Conservation (phyloP, 37 sponge, comb jelly and placozoan species). For the Cliona cf. orientalis region DNA sequence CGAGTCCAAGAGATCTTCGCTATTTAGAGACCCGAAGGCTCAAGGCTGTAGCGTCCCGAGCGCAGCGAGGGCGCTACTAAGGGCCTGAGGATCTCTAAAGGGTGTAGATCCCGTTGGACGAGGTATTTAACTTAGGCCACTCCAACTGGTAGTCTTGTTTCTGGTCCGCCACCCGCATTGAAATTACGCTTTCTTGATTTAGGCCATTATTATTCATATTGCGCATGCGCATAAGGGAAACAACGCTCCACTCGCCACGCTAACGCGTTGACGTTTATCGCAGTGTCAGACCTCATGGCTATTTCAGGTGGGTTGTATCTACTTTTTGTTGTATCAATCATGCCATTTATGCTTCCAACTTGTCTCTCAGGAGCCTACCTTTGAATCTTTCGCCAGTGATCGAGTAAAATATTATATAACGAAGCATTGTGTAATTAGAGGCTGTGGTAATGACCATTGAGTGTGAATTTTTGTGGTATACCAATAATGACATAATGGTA, state of each 20-base stretch:
- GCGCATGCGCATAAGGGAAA: background rate
- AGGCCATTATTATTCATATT: background rate
- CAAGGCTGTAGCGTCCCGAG: no score
- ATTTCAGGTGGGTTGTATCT: conserved; percentile 13
- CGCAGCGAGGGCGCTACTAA: no score
- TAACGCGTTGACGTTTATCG: background rate
- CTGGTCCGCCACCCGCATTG: background rate
- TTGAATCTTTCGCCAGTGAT: no score
- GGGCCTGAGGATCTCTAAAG: no score
- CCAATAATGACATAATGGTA: no score
- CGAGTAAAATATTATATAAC: background rate
- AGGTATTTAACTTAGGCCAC: background rate
- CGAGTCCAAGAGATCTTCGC: no score
- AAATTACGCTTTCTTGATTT: background rate
- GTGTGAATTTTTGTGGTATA: no score
- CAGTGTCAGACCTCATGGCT: background rate
- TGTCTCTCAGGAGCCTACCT: background rate
- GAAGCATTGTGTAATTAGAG: no score
- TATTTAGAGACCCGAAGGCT: no score
- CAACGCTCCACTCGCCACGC: background rate
- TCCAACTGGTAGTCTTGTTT: no score
- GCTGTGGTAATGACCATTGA: no score
- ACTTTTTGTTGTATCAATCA: background rate
- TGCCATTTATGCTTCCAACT: background rate
- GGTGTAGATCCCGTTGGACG: no score